Percentiles rank a stretch among this genome's conserved stretches.
Conservation (phyloP, 2,888 invertebrate species). For the Thyatira batis region DNA sequence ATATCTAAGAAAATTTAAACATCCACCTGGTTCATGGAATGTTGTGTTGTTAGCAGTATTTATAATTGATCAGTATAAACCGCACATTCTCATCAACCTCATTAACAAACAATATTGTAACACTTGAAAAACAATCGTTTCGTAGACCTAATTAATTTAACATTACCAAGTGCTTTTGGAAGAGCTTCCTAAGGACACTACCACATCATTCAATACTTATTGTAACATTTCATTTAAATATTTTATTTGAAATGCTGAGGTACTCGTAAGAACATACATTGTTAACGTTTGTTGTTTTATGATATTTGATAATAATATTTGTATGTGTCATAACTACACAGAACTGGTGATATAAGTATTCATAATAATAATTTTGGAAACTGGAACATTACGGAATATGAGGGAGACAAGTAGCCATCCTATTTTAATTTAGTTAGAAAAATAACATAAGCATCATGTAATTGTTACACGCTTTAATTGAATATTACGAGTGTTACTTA, state of each 20-base stretch:
- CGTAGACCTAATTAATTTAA: conserved; percentile 6
- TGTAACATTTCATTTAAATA: conserved; percentile 51
- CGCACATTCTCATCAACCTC: conserved; percentile 44
- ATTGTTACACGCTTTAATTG: neutral
- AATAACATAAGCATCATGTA: neutral
- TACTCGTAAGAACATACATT: conserved; percentile 47
- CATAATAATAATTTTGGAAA: conserved; percentile 40
- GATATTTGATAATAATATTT: conserved; percentile 21
- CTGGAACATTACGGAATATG: conserved; percentile 43
- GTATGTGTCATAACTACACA: conserved; percentile 37
- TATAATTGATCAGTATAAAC: conserved; percentile 44
- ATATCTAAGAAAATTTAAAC: conserved; percentile 43
- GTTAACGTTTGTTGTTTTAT: conserved; percentile 14
- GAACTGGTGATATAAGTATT: conserved; percentile 55
- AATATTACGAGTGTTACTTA: conserved; percentile 2
- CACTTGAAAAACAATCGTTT: conserved; percentile 42
- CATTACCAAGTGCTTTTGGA: conserved; percentile 60
- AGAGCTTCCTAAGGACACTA: conserved; percentile 68
- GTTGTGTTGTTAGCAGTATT: conserved; percentile 35
- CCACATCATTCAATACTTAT: conserved; percentile 55
- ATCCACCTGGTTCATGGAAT: conserved; percentile 54
- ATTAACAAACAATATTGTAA: conserved; percentile 46
- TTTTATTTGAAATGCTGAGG: conserved; percentile 54
- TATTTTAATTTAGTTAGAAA: neutral
- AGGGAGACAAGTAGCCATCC: conserved; percentile 28